A percentile compares a stretch with the other conserved stretches of the same genome.
These are phyloP conservation scores for Trissolcus japonicus DNA, from an alignment of 2,888 invertebrate genomes.

Conservation along the genomic window DNA sequence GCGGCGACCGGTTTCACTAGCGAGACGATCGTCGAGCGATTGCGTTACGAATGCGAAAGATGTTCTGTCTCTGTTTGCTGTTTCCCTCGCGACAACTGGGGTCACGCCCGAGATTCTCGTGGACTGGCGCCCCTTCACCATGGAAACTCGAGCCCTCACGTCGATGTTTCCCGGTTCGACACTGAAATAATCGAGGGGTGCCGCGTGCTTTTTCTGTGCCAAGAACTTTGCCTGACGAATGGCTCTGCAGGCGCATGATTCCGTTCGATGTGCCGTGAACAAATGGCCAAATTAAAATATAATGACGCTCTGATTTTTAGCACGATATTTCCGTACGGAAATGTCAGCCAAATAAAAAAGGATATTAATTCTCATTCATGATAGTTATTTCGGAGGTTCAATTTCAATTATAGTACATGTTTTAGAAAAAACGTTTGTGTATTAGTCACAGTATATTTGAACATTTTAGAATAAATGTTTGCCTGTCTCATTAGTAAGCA, in stretches of 20 bases:
- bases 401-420: too few species aligned
- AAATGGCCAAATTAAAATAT: constrained; percentile 43
- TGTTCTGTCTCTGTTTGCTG: constrained; percentile 20
- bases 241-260: constrained; percentile 12
- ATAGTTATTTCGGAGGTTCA: too few species aligned
- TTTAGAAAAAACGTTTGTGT: too few species aligned
- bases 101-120: constrained; percentile 57
- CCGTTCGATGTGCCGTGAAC: constrained; percentile 18
- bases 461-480: too few species aligned
- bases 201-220: constrained; percentile 42
- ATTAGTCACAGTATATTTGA: too few species aligned
- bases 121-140: constrained; percentile 57
- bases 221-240: constrained; percentile 38
- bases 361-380: too few species aligned
- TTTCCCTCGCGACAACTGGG: constrained; percentile 37
- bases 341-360: too few species aligned
- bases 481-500: too few species aligned
- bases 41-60: constrained; percentile 38
- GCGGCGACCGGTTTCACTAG: constrained; percentile 70
- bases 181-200: constrained; percentile 57
- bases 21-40: constrained; percentile 54
- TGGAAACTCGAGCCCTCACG: constrained; percentile 58
- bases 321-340: not conserved
- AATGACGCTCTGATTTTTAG: constrained; percentile 29
- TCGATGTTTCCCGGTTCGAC: constrained; percentile 60